These are phyloP conservation scores for Subacronicta megacephala DNA, from an alignment of 2,888 invertebrate species.

Conservation along the genomic window DNA sequence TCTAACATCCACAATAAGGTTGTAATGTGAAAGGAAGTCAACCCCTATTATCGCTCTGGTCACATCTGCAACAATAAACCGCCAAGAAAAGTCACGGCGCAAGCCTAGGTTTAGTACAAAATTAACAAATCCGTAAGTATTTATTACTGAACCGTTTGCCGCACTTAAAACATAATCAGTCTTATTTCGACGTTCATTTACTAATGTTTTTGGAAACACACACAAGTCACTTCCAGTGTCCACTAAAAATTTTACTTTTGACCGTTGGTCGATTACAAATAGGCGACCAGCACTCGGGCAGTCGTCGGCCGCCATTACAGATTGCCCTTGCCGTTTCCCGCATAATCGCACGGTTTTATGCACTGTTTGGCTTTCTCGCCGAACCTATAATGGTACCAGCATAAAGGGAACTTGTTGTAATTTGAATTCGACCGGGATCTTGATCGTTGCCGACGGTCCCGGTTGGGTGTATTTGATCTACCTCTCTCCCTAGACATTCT, in stretches of 20 bases:
- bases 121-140: slow-evolving; percentile 31
- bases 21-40: slow-evolving; percentile 8
- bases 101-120: slow-evolving; percentile 15
- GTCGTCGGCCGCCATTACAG: slow-evolving; percentile 13
- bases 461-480: too few species aligned
- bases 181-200: slow-evolving; percentile 1
- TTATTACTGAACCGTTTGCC: slow-evolving; percentile 33
- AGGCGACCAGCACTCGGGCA: slow-evolving; percentile 10
- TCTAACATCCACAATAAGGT: slow-evolving; percentile 9
- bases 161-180: slow-evolving; percentile 28
- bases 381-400: too few species aligned
- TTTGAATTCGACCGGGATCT: too few species aligned
- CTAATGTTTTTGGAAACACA: slow-evolving; percentile 28
- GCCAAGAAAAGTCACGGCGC: slow-evolving; percentile 3
- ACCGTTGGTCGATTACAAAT: slow-evolving; percentile 6
- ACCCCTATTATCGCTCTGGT: slow-evolving; percentile 13
- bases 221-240: too few species aligned
- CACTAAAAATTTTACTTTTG: slow-evolving; percentile 3
- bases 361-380: too few species aligned
- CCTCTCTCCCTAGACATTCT: too few species aligned
- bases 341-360: too few species aligned
- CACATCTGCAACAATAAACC: slow-evolving; percentile 16
- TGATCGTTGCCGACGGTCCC: too few species aligned
- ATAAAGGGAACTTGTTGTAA: too few species aligned
- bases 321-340: slow-evolving; percentile 6